phyloP scores from a whole-genome alignment of 2,888 invertebrate genomes.

The Ectobius pallidus region DNA sequence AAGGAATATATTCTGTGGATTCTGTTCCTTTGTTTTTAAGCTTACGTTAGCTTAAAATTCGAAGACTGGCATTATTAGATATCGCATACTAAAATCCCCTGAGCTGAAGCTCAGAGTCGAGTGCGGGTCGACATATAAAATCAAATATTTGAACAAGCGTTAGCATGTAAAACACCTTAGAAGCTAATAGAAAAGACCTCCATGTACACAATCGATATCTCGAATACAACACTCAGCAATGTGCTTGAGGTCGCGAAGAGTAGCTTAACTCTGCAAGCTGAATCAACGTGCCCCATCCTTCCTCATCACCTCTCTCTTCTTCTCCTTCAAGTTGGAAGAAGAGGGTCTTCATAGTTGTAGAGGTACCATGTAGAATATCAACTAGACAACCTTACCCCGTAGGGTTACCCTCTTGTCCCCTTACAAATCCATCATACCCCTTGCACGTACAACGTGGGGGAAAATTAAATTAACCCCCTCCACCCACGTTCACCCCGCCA shows the following conservation, averaged over 20 bases:
- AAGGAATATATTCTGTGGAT: too few relatives aligned
- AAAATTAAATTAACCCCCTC: conserved; percentile 28
- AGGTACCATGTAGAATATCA: conserved; percentile 31
- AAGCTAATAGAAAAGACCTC: too few relatives aligned
- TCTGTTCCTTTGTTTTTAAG: too few relatives aligned
- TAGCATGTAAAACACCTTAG: too few relatives aligned
- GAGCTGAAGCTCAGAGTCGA: too few relatives aligned
- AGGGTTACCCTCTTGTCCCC: conserved; percentile 15
- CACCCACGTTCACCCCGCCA: neutral
- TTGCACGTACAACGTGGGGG: conserved; percentile 27
- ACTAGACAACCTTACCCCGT: conserved; percentile 21
- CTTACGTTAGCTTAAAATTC: too few relatives aligned
- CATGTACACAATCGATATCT: too few relatives aligned
- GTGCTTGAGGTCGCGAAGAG: neutral
- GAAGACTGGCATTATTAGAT: too few relatives aligned
- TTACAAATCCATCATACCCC: conserved; percentile 31
- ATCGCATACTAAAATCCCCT: too few relatives aligned
- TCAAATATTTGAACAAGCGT: too few relatives aligned
- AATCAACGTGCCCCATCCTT: neutral
- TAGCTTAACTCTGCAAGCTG: neutral
- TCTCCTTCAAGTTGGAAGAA: neutral
- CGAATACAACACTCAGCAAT: too few relatives aligned
- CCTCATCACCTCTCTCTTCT: neutral
- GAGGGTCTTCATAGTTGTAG: conserved; percentile 30
- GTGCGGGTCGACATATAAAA: too few relatives aligned